Base-by-base conservation (phyloP, 2,888 invertebrate species). In the Galerucella calmariensis region DNA sequence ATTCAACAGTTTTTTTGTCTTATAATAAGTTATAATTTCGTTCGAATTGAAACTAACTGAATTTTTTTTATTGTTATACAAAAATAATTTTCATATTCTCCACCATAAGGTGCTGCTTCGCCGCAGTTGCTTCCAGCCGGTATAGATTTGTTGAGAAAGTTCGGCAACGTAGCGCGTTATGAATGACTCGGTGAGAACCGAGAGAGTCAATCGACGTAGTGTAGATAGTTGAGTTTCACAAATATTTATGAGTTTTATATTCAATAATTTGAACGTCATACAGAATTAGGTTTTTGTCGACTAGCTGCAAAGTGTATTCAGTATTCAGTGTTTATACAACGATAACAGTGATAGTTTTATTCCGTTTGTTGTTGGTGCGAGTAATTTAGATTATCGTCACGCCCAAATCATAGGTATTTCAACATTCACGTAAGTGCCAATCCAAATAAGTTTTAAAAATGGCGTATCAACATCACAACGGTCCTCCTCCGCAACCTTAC, bases 401-500 rank as follows among this genome's bases (percentile, higher is more conserved):
- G 69, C 69, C 69, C 69, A 35, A 69, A 41, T 8, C 6, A 41
- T 41, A 41, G 35, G n/a, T 61, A 11, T 12, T 48, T n/a, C 6
- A 61, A 69, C 16, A 56, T 53, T 24, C 51, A 67, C 46, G 27
- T 67, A n/a, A 62, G 62, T 62, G 62, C 62, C n/a, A 61, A 61
- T 27, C 6, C 16, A 11, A 65, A 11, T 65, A 46, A 65, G 4
- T 65, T n/a, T 68, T 68, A 48, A 68, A 56, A 41, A 75, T 75
- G 75, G 75, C 75, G 5, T 75, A 73, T 51, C 75, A 75, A 65
- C 75, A 75, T 48, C 75, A 75, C 35, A 75, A 75, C 35, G 75
- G 75, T 2, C 75, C 75, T n/a, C 75, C 66, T 44, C 74, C 70
- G 11, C 75, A 69, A 6, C 75, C 74, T 12, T 73, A 75, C 16